Percentiles rank a stretch among this genome's conserved stretches.
Conservation (phyloP, 2,113 vertebrate genomes). For the Hipposideros armiger region DNA sequence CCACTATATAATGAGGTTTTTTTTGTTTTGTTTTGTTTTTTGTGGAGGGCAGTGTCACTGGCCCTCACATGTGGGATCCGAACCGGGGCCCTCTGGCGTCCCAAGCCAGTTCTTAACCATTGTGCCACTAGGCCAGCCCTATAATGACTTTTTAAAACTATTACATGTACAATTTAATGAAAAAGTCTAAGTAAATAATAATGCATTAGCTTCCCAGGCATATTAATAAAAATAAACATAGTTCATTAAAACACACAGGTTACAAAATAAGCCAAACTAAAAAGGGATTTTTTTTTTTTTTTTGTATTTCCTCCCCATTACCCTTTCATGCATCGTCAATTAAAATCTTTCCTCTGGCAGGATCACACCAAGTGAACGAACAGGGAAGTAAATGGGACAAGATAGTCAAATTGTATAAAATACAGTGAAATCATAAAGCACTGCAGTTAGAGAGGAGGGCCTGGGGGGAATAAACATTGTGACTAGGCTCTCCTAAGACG, state of each 20-base stretch:
- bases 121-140: no score
- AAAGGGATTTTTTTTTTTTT: constrained; percentile 63
- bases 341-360: constrained; percentile 88
- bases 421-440: constrained; percentile 76
- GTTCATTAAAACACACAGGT: constrained; percentile 69
- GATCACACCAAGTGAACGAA: constrained; percentile 80
- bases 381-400: constrained; percentile 60
- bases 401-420: constrained; percentile 74
- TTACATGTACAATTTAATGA: neutral
- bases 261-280: constrained; percentile 49
- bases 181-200: neutral
- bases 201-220: neutral
- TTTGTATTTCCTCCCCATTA: constrained; percentile 68
- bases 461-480: accelerated
- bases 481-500: neutral
- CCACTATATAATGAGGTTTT: neutral
- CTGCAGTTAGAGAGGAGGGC: neutral
- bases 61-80: no score
- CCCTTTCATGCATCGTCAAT: constrained; percentile 83
- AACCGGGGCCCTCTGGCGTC: no score
- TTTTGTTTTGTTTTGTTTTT: no score
- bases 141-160: neutral
- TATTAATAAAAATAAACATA: constrained; percentile 68
- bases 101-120: no score
- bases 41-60: no score